Conservation (phyloP, 2,888 invertebrate species). For the Leptopterna dolabrata region DNA sequence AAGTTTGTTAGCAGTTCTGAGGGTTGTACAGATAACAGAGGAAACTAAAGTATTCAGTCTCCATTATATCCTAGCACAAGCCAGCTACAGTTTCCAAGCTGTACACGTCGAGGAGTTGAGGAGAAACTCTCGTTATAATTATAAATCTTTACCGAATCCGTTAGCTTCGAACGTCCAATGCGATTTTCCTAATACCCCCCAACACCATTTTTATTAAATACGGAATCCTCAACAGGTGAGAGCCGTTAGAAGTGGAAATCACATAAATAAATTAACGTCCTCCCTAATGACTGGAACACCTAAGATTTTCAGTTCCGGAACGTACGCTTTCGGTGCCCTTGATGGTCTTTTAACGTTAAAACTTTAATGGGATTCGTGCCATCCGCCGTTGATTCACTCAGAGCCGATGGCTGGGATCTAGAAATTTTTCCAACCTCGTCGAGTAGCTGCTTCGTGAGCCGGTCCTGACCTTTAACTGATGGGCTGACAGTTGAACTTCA, state of each 20-base stretch:
- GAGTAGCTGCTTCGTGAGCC: constrained; percentile 6
- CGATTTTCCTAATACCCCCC: background rate
- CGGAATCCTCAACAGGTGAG: background rate
- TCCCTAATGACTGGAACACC: background rate
- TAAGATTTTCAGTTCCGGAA: background rate
- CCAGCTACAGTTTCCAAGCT: too few species aligned
- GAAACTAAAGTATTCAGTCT: too few species aligned
- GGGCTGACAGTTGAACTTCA: constrained; percentile 17
- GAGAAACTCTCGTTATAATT: too few species aligned
- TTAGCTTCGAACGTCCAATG: too few species aligned
- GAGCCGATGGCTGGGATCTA: background rate
- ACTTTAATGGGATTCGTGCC: constrained; percentile 17
- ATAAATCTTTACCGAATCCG: too few species aligned
- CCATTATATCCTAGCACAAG: too few species aligned
- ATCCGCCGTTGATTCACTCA: background rate
- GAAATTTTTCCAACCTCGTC: background rate
- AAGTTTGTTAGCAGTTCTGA: too few species aligned
- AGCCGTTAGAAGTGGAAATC: background rate
- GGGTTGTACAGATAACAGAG: too few species aligned
- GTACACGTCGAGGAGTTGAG: too few species aligned
- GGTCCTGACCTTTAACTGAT: constrained; percentile 2
- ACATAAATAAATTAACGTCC: background rate
- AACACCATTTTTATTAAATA: background rate
- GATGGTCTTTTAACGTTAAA: constrained; percentile 23
- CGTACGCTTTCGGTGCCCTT: background rate